phyloP scores from a whole-genome alignment of 92 coral and sea anemone genomes.

The Anthopleura xanthogrammica region DNA sequence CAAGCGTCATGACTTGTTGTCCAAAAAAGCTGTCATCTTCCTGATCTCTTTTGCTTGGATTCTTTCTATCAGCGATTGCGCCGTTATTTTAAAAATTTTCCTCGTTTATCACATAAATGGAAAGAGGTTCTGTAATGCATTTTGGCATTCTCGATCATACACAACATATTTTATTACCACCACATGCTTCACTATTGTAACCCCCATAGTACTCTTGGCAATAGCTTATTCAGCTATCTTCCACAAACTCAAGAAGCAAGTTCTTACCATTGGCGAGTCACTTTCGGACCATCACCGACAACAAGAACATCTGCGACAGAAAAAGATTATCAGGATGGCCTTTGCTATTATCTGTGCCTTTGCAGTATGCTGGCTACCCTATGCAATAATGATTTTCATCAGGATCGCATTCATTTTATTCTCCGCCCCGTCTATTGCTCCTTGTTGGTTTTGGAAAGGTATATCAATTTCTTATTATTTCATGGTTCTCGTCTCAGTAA shows the following conservation, averaged over 20 bases:
- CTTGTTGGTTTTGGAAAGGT: conserved; percentile 3
- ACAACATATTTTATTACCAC: not conserved
- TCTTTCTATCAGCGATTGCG: not conserved
- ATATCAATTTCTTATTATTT: conserved; percentile 1
- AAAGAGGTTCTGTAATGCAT: not conserved
- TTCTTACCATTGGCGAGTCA: not conserved
- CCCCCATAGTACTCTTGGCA: not conserved
- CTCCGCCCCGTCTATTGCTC: not conserved
- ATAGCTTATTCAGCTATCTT: not conserved
- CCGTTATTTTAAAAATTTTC: not conserved
- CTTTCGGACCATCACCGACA: not conserved
- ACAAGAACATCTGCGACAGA: not conserved
- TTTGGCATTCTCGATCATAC: not conserved
- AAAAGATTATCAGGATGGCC: not conserved
- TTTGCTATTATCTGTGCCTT: conserved; percentile 8
- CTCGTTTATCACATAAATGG: not conserved
- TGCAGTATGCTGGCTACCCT: conserved; percentile 2
- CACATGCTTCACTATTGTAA: not conserved
- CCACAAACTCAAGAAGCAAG: not conserved
- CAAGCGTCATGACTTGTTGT: not conserved
- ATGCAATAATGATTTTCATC: not conserved
- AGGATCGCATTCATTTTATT: not conserved
- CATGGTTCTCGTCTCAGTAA: conserved; percentile 17
- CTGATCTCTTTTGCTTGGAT: not conserved
- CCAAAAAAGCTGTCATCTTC: not conserved